phyloP scores from a whole-genome alignment of 2,113 vertebrate species.

The Callionymus lyra region DNA sequence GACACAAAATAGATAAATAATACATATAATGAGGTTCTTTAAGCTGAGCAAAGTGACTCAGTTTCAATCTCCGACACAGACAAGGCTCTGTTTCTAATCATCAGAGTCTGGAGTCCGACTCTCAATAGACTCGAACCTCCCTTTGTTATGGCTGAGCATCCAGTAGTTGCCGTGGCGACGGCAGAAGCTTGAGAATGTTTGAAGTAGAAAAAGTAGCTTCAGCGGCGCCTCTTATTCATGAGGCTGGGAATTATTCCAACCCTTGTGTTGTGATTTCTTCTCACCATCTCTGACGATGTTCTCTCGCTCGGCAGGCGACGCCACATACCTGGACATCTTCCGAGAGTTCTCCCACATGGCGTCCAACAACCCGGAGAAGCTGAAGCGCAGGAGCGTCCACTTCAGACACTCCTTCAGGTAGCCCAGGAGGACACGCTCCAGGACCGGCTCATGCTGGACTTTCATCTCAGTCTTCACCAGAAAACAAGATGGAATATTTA shows the following conservation, averaged over 20 bases:
- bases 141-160: conserved; percentile 42
- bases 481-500: no score
- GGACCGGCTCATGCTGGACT: no score
- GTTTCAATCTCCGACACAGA: not conserved
- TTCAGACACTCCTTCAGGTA: conserved; percentile 78
- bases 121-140: conserved; percentile 45
- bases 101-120: conserved; percentile 30
- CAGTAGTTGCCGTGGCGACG: conserved; percentile 45
- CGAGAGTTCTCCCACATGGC: conserved; percentile 85
- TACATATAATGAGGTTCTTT: no score
- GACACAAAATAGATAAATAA: no score
- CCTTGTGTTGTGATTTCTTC: conserved; percentile 7
- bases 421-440: not conserved
- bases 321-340: conserved; percentile 83
- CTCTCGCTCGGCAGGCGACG: conserved; percentile 69
- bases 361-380: conserved; percentile 78
- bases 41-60: no score
- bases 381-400: conserved; percentile 75
- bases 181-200: conserved; percentile 28
- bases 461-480: no score
- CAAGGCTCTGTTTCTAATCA: conserved; percentile 38
- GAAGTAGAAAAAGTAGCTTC: not conserved
- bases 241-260: not conserved
- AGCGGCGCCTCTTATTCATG: conserved; percentile 18
- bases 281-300: not conserved